phyloP scores from a whole-genome alignment of 2,113 vertebrate genomes.

The Oreochromis tanganicae region DNA sequence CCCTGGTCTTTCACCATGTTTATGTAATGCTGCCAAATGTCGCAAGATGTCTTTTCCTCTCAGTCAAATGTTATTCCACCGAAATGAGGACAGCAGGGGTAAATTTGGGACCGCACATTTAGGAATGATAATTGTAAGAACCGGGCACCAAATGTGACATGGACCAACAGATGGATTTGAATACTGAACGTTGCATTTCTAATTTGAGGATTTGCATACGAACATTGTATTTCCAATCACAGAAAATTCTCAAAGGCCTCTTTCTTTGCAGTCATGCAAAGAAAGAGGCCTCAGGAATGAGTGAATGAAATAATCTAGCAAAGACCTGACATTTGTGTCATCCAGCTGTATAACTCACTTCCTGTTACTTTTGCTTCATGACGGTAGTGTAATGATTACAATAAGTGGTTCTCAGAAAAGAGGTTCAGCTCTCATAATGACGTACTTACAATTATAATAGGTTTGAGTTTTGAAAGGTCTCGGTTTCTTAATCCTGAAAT shows the following conservation, averaged over 20 bases:
- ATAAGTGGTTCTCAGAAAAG: not conserved
- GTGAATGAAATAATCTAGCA: not conserved
- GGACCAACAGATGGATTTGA: conserved; percentile 7
- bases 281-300: not conserved
- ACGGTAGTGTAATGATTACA: not conserved
- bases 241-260: not conserved
- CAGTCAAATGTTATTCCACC: not conserved
- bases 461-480: not conserved
- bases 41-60: not conserved
- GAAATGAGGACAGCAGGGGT: not conserved
- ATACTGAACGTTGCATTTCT: not conserved
- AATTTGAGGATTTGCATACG: not conserved
- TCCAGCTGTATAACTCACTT: not conserved
- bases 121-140: not conserved
- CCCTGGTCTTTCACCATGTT: not conserved
- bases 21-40: conserved; percentile 11
- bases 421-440: not conserved
- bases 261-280: not conserved
- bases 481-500: not conserved
- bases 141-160: not conserved
- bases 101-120: not conserved
- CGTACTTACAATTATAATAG: not conserved
- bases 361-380: not conserved
- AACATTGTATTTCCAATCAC: not conserved
- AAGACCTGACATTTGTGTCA: not conserved